Conservation (phyloP, 2,113 vertebrate species). For the Ceuthmochares aereus region DNA sequence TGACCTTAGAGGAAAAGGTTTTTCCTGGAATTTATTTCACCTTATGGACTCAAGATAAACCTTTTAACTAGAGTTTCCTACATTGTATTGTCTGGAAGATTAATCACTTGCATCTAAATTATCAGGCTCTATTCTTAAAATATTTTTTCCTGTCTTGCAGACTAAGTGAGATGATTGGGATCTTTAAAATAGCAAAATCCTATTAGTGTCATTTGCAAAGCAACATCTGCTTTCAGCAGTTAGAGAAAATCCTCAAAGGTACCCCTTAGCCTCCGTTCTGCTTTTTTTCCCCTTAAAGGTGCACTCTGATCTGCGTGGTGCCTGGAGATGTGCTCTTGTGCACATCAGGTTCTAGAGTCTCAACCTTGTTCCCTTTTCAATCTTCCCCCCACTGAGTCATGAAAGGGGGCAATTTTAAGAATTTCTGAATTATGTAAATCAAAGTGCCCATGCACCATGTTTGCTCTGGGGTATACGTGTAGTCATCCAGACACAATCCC, state of each 20-base stretch:
- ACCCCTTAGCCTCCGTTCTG: not conserved
- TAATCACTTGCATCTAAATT: not conserved
- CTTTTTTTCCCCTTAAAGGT: not conserved
- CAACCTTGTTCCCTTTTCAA: not conserved
- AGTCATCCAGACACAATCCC: not conserved
- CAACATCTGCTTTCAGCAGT: not conserved
- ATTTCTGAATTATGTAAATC: not conserved
- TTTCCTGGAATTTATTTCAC: not conserved
- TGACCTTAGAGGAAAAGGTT: not conserved
- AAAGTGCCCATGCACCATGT: not conserved
- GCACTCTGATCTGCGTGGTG: not conserved
- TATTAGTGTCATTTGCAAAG: not conserved
- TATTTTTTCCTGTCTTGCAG: not conserved
- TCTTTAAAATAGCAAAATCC: constrained; percentile 1
- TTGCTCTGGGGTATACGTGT: not conserved
- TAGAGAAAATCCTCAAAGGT: not conserved
- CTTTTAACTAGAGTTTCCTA: not conserved
- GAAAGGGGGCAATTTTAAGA: not conserved
- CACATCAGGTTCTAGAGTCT: not conserved
- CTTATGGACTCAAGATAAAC: not conserved
- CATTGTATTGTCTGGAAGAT: not conserved
- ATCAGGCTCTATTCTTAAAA: not conserved
- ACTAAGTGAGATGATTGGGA: not conserved
- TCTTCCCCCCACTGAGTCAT: not conserved
- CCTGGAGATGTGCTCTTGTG: not conserved